Evolutionary conservation across 2,888 invertebrate species (phyloP).

Genomic region (Dryocosmus kuriphilus): DNA sequence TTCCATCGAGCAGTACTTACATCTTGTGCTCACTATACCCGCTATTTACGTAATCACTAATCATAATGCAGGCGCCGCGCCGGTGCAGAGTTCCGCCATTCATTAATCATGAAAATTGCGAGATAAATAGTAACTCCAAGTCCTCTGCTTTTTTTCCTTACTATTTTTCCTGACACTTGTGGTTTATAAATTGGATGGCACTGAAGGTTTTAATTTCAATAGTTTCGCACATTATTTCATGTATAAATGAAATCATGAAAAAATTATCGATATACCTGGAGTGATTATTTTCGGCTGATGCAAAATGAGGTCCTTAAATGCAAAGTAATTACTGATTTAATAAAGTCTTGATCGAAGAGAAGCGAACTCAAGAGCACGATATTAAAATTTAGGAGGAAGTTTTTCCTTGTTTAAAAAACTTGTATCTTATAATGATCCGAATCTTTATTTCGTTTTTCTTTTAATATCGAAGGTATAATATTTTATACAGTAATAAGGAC

Average conservation of each 20-base stretch:
- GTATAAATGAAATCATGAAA: not conserved
- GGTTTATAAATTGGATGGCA: not conserved
- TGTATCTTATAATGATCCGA: no score
- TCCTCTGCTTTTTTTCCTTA: no score
- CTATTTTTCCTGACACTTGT: not conserved
- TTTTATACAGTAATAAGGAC: no score
- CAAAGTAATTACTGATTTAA: not conserved
- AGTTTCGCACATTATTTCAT: no score
- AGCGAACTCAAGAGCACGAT: no score
- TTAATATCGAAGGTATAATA: no score
- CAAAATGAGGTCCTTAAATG: not conserved
- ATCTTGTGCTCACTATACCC: not conserved
- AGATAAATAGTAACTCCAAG: not conserved
- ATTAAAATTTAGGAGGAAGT: no score
- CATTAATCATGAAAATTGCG: constrained; percentile 18
- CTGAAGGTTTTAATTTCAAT: no score
- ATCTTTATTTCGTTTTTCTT: no score
- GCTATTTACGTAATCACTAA: constrained; percentile 26
- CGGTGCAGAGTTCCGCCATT: not conserved
- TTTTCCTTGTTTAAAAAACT: no score
- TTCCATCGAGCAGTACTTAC: not conserved
- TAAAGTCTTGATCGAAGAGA: not conserved
- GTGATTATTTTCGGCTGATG: not conserved
- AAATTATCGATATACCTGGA: not conserved
- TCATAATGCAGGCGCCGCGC: not conserved